A percentile compares a stretch with the other conserved stretches of the same genome.
Conservation (phyloP, 2,797 vertebrate genomes). For the Sternarchorhynchus goeldii region DNA sequence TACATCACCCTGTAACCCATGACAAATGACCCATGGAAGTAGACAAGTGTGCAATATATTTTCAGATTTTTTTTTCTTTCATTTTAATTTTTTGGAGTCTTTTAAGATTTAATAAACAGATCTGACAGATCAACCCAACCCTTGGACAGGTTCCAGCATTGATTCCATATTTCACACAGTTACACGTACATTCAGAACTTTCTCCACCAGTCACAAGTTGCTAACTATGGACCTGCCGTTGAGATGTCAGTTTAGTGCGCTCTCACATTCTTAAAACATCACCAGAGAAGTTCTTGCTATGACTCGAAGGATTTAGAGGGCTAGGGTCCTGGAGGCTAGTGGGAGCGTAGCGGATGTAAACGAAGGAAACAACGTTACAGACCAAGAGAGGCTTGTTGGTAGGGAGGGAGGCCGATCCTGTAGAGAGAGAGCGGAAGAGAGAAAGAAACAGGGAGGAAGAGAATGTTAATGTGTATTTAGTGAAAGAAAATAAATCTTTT, state of each 20-base stretch:
- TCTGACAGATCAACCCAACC: neutral
- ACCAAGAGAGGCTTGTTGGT: neutral
- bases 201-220: neutral
- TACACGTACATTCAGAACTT: neutral
- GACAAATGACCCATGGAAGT: neutral
- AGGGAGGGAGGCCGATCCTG: slow-evolving; percentile 7
- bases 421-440: slow-evolving; percentile 9
- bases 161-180: neutral
- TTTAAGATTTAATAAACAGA: too few species aligned
- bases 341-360: neutral
- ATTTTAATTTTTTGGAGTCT: too few species aligned
- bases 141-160: neutral
- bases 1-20: too few species aligned
- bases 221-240: neutral
- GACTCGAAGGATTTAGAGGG: slow-evolving; percentile 32
- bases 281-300: slow-evolving; percentile 28
- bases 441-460: slow-evolving; percentile 27
- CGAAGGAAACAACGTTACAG: slow-evolving; percentile 9
- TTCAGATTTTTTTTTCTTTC: neutral
- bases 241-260: too few species aligned
- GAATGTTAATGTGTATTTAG: neutral
- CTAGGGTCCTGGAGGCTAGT: slow-evolving; percentile 8
- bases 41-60: slow-evolving; percentile 1
- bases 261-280: neutral
- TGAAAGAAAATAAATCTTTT: too few species aligned